Percentiles rank a stretch among this genome's conserved stretches.
phyloP scores from a whole-genome alignment of 2,888 invertebrate genomes.

The Lasioglossum pauxillum region DNA sequence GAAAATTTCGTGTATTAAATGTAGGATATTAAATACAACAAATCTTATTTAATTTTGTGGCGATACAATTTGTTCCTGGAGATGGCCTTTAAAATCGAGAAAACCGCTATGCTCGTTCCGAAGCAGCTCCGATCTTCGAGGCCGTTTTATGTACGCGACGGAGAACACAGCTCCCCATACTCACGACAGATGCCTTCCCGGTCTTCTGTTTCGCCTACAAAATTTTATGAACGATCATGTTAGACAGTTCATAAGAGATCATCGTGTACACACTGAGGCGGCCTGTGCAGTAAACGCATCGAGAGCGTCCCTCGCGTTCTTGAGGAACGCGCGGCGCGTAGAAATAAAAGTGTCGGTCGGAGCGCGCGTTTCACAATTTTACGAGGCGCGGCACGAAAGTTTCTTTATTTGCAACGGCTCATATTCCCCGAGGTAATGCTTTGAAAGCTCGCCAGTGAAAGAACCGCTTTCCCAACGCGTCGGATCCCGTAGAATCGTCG shows the following conservation, averaged over 20 bases:
- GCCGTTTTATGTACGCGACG: neutral
- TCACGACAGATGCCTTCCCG: neutral
- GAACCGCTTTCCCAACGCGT: conserved; percentile 45
- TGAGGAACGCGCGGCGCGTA: neutral
- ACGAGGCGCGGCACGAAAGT: conserved; percentile 40
- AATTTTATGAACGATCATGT: neutral
- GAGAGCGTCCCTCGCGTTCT: neutral
- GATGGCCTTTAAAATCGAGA: neutral
- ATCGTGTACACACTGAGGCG: neutral
- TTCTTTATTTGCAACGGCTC: conserved; percentile 47
- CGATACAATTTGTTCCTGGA: neutral
- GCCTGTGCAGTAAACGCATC: neutral
- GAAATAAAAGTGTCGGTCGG: conserved; percentile 32
- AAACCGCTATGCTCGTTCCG: neutral
- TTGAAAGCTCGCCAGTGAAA: conserved; percentile 39
- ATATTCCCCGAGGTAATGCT: conserved; percentile 34
- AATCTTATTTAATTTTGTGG: neutral
- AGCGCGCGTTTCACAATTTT: conserved; percentile 52
- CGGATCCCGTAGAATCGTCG: neutral
- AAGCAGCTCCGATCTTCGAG: neutral
- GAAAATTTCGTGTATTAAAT: neutral
- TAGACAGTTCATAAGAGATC: neutral
- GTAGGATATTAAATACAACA: neutral
- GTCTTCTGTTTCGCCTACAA: neutral
- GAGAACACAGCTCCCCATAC: neutral